phyloP scores from a whole-genome alignment of 2,888 invertebrate genomes.

The Agrochola litura region DNA sequence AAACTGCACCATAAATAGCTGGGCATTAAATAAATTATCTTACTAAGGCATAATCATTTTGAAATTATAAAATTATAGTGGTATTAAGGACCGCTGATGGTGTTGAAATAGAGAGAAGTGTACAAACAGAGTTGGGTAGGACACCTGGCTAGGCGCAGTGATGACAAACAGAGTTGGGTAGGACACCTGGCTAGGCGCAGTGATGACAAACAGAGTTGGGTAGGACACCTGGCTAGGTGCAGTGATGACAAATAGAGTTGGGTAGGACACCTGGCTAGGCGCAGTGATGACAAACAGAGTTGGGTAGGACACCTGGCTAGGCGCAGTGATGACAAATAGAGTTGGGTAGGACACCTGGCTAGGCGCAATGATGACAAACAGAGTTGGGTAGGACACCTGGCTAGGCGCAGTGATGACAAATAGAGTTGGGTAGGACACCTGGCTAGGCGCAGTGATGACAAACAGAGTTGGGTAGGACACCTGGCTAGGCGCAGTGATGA shows the following conservation, averaged over 20 bases:
- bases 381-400: not conserved
- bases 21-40: not conserved
- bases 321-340: no score
- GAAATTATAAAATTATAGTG: not conserved
- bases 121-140: not conserved
- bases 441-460: not conserved
- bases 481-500: not conserved
- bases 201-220: no score
- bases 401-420: no score
- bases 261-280: not conserved
- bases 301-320: not conserved
- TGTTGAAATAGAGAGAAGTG: not conserved
- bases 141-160: not conserved
- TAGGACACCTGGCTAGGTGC: not conserved
- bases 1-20: not conserved
- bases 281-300: no score
- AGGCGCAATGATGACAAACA: no score
- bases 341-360: not conserved
- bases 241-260: no score
- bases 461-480: not conserved
- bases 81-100: not conserved
- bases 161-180: no score
- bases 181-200: not conserved
- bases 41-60: not conserved
- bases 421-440: not conserved